phyloP scores from a whole-genome alignment of 2,888 invertebrate species.

The Mycalesis mineus region DNA sequence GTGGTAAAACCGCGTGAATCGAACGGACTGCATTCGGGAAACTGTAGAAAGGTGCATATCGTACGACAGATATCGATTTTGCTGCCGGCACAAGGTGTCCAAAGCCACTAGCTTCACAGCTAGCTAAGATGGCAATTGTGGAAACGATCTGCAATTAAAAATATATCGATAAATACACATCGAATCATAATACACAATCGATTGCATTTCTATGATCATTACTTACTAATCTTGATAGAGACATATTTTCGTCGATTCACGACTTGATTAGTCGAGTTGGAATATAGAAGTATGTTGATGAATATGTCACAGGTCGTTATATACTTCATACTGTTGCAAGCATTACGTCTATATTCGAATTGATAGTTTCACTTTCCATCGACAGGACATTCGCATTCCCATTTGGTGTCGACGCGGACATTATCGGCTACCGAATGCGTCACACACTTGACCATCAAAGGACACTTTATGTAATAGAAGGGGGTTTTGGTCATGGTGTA shows the following conservation, averaged over 20 bases:
- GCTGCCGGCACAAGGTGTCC: conserved; percentile 56
- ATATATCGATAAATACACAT: background rate
- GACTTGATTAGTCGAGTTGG: conserved; percentile 62
- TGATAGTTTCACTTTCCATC: conserved; percentile 72
- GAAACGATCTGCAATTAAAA: conserved; percentile 51
- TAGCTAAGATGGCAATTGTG: conserved; percentile 55
- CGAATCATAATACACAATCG: background rate
- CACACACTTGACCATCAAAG: conserved; percentile 50
- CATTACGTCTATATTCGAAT: conserved; percentile 61
- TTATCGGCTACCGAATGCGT: conserved; percentile 60
- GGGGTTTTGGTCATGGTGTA: conserved; percentile 37
- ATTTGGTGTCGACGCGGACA: conserved; percentile 59
- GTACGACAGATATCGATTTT: conserved; percentile 58
- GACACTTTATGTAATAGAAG: conserved; percentile 59
- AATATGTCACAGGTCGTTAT: conserved; percentile 65
- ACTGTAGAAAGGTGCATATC: conserved; percentile 71
- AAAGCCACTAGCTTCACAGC: conserved; percentile 65
- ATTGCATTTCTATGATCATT: background rate
- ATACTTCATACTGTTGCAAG: conserved; percentile 77
- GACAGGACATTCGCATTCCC: conserved; percentile 66
- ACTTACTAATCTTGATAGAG: conserved; percentile 65
- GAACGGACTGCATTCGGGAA: conserved; percentile 63
- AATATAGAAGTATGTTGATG: conserved; percentile 59
- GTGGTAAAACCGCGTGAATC: conserved; percentile 57
- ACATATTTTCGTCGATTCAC: conserved; percentile 49